Conservation (phyloP, 1,140 invertebrate species). For the Drosophila rhopaloa region DNA sequence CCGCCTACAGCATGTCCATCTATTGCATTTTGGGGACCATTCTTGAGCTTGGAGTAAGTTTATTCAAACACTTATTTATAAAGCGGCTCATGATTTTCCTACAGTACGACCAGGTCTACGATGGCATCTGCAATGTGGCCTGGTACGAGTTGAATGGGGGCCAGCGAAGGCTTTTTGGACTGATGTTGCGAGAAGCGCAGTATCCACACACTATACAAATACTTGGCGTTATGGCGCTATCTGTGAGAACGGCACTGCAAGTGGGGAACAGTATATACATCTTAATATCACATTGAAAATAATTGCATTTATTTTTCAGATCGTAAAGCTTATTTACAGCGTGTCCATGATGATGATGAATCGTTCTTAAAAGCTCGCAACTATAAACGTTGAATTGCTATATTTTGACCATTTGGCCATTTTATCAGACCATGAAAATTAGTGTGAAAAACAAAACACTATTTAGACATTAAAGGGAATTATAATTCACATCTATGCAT, state of each 20-base stretch:
- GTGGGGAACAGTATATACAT: neutral
- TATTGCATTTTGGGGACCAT: constrained; percentile 67
- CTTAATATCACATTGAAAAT: neutral
- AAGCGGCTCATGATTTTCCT: neutral
- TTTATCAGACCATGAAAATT: no score
- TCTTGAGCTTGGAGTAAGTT: constrained; percentile 59
- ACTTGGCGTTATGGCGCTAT: constrained; percentile 15
- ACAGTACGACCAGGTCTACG: constrained; percentile 59
- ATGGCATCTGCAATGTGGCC: constrained; percentile 36
- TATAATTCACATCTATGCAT: no score
- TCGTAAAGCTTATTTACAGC: constrained; percentile 71
- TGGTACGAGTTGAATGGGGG: constrained; percentile 44
- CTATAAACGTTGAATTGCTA: no score
- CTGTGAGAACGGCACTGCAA: constrained; percentile 21
- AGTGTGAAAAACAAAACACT: no score
- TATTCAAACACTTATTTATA: neutral
- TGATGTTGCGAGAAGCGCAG: constrained; percentile 17
- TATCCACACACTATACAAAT: constrained; percentile 15
- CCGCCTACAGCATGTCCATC: constrained; percentile 58
- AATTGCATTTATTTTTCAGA: constrained; percentile 27
- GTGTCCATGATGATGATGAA: constrained; percentile 63
- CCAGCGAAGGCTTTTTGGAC: constrained; percentile 11
- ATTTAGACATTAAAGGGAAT: no score
- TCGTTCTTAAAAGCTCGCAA: constrained; percentile 8
- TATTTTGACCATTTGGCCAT: no score